Percentiles rank a stretch among this genome's conserved stretches.
phyloP scores from a whole-genome alignment of 2,797 vertebrate genomes.

The Falco novaeseelandiae region DNA sequence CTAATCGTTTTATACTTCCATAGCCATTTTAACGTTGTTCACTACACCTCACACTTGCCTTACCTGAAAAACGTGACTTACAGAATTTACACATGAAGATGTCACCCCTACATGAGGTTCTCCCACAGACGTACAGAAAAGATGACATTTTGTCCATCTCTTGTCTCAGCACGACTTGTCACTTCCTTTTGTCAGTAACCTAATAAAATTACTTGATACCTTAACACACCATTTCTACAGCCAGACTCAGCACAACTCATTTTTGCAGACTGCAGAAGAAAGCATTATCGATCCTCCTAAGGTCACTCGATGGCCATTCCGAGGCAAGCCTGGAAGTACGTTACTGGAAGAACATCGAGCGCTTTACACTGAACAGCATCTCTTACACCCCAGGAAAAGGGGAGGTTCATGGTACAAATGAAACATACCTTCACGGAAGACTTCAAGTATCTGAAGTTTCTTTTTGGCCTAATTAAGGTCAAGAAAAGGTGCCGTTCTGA shows the following conservation, averaged over 20 bases:
- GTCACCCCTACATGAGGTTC: background rate
- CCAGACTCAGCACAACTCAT: background rate
- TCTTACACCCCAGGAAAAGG: background rate
- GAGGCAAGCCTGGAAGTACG: background rate
- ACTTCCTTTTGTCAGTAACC: background rate
- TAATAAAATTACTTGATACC: background rate
- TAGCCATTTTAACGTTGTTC: background rate
- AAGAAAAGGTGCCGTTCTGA: background rate
- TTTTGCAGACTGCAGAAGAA: background rate
- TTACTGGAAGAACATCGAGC: background rate
- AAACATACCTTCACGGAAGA: background rate
- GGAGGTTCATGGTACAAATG: background rate
- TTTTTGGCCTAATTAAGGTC: background rate
- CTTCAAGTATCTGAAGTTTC: background rate
- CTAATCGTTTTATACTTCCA: background rate
- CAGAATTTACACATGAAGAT: background rate
- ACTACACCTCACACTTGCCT: background rate
- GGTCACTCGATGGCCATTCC: background rate
- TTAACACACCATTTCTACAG: background rate
- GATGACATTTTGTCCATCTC: background rate
- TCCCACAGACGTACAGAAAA: background rate
- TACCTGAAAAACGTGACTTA: background rate
- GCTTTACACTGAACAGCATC: background rate
- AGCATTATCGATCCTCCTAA: rapidly evolving
- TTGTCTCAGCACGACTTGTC: background rate